Evolutionary conservation across 1,140 invertebrate species (phyloP), one percentile per base, ranked within the genome.

Genomic region (Caerostris extrusa): DNA sequence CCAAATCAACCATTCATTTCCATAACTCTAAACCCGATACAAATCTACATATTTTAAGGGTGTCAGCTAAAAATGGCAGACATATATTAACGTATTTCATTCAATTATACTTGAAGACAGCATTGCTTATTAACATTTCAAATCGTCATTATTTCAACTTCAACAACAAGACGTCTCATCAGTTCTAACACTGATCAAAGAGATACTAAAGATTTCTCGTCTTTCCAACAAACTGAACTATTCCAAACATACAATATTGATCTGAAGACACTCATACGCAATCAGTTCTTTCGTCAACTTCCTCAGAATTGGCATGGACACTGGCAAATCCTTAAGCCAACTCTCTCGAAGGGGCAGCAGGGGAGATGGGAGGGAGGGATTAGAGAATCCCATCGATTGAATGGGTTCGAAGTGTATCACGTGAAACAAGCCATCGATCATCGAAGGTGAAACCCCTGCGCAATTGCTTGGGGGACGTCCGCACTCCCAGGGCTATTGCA

Each of bases 401-500:
- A 17, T 57, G 55, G 82, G 34, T 77, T 50, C 71, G 82, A 58
- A 58, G 82, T 19, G n/a, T 56, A 83, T 58, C 82, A 83, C 82
- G 82, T 56, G 55, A 19, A 55, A 19, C 55, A 81, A 10, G 56
- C 82, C 55, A 83, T 83, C 82, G 82, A 83, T 83, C 82, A 83
- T 83, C 82, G 82, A 83, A 83, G 82, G 82, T 83, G 82, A 83
- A 83, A 57, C 56, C 82, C 82, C 17, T 57, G 53, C 82, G 71
- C 71, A 77, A 77, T 77, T 77, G 71, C 71, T 77, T 12, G 50
- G 71, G 50, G 71, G 71, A 12, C 71, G 34, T 12, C 71, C 34
- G 53, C 10, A 17, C 19, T 53, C 71, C 50, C 71, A 3, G 4
- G 14, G 34, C 71, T 34, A 34, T 34, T 34, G 34, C 34, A 34